Base-by-base conservation (phyloP, 1,140 invertebrate species). In the Neodiprion fabricii region DNA sequence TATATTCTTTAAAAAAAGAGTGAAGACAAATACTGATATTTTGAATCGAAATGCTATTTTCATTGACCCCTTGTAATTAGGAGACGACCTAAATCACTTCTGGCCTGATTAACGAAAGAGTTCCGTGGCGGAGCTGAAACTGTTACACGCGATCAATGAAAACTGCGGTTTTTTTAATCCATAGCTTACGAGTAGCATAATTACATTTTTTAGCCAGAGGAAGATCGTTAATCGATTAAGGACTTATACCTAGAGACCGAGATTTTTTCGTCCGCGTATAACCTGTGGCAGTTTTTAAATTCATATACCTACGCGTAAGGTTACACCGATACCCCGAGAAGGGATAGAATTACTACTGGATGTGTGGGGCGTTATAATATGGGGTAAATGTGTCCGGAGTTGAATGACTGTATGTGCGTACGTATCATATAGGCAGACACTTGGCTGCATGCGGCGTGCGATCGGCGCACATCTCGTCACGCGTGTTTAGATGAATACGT, bases 341-440 rank as follows among this genome's bases (percentile, higher is more conserved):
- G 47, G 72, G 76, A 79, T 83, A 73, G 74, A 67, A 76, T 83
- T 83, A 83, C 80, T 61, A 53, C 67, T 78, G 75, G 69, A 80
- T 81, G 80, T 78, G 76, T 81, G 76, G 74, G 67, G 66, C 80
- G 78, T 79, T 74, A 81, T 76, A 78, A 81, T 83, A 80, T 76
- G 73, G 74, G 82, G 82, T 84, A 85, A 84, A 81, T 70, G 77
- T 77, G 76, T 75, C 74, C 40, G 40, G 21, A 69, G 67, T 69
- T 69, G 17, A 69, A 69, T 7, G 67, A 61, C 53, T 61, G 53
- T 61, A 61, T 17, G 8, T 69, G 28, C 28, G 40, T 69, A 47
- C 17, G 7, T 65, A 65, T 40, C 28, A 40, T 65, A 65, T 65
- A 65, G 12, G 61, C 7, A 17, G 1, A 14, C 21, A 7, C 21